A percentile compares a stretch with the other conserved stretches of the same genome.
These are phyloP conservation scores for Rhinolophus ferrumequinum DNA, from an alignment of 2,113 vertebrate genomes.

Conservation along the genomic window DNA sequence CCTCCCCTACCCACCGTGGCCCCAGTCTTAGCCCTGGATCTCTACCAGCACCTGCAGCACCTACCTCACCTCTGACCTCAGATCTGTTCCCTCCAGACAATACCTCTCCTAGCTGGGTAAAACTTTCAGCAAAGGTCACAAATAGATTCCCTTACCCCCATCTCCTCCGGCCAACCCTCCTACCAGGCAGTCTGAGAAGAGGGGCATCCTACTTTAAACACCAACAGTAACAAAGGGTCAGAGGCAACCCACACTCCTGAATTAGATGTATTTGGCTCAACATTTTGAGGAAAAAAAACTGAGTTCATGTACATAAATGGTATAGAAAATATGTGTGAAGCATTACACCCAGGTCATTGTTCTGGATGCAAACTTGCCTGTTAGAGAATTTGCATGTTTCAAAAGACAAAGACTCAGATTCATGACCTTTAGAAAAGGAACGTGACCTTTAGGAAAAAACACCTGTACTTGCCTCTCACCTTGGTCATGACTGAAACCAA, in stretches of 20 bases:
- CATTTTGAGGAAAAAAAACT: background rate
- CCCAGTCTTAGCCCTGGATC: background rate
- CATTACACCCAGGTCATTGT: background rate
- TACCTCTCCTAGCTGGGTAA: background rate
- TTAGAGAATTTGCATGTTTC: background rate
- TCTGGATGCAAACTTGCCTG: background rate
- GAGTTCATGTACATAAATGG: background rate
- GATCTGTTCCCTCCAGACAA: background rate
- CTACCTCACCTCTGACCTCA: background rate
- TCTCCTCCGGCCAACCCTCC: background rate
- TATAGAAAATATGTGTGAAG: background rate
- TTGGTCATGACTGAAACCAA: background rate
- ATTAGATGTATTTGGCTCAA: background rate
- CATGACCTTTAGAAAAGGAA: background rate
- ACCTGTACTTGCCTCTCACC: background rate
- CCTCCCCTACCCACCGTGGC: background rate
- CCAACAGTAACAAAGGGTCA: background rate
- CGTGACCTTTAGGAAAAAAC: conserved; percentile 31
- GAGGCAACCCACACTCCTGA: background rate
- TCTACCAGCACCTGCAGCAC: background rate
- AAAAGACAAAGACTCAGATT: background rate
- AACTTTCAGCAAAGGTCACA: background rate
- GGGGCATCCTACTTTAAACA: background rate
- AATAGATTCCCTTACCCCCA: background rate
- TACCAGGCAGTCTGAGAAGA: background rate